Base-by-base conservation (phyloP, 1,140 invertebrate genomes). In the Magallana ariakensis region DNA sequence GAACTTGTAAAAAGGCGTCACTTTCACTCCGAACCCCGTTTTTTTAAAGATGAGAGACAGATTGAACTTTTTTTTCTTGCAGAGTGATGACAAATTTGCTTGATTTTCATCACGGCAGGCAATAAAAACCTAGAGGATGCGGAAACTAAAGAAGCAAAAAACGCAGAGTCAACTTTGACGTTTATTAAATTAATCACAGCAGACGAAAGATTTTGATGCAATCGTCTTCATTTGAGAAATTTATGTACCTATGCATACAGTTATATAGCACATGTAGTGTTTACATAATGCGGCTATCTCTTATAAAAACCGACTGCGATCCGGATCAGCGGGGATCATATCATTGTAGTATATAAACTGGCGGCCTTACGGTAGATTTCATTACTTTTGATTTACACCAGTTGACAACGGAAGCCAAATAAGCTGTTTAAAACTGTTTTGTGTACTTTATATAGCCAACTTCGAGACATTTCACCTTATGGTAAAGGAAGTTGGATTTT, bases 91-190 rank as follows among this genome's bases (percentile, higher is more conserved):
- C 66, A 75, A 75, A 75, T 75, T 75, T 22, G 22, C 33, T 75
- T 75, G 66, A 75, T 75, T 75, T 75, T 46, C 66, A 75, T 75
- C 66, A 75, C 66, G 22, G 66, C 22, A 75, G 66, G 66, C 66
- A 26, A 75, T 75, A 75, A 75, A 19, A 75, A 11, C 10, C 19
- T 10, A 1, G 66, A 9, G 15, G 22, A 22, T n/a, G 13, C 11
- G 13, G 13, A 26, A 75, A 75, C 66, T 26, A 75, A 19, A 75
- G 66, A 75, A 10, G 66, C 66, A 33, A 46, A 33, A 26, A 75
- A 75, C 6, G 22, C 66, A 26, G 33, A 75, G 19, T 75, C 22
- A 75, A 75, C 22, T 75, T 75, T 26, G 22, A 75, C 22, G 66
- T 75, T 75, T 75, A 75, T 75, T 19, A 26, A 9, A 13, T 9